These are phyloP conservation scores for Bombus ignitus DNA, from an alignment of 1,140 invertebrate genomes.

Conservation along the genomic window DNA sequence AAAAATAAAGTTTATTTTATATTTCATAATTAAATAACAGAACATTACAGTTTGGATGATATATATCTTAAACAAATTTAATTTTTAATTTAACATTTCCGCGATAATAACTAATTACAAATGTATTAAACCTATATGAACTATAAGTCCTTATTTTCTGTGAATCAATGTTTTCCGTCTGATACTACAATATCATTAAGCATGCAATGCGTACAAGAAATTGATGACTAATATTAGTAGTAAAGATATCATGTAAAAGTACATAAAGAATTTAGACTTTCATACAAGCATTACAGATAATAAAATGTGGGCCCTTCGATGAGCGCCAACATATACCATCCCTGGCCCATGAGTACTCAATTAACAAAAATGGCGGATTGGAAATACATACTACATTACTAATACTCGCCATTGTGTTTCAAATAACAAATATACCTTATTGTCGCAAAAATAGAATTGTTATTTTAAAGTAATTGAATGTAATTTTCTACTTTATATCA, in stretches of 20 bases:
- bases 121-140: not conserved
- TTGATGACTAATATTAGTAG: not conserved
- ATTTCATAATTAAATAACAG: slow-evolving; percentile 1
- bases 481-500: not conserved
- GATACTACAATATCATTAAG: not conserved
- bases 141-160: not conserved
- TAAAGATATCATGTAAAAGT: too few species aligned
- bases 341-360: slow-evolving; percentile 56
- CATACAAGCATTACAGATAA: not conserved
- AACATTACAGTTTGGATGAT: not conserved
- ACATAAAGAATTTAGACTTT: not conserved
- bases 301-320: slow-evolving; percentile 34
- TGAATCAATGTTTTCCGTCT: slow-evolving; percentile 9
- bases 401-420: slow-evolving; percentile 13
- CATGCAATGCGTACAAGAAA: not conserved
- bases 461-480: not conserved
- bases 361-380: slow-evolving; percentile 48
- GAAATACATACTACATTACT: not conserved
- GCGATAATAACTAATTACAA: too few species aligned
- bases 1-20: not conserved
- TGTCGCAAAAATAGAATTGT: not conserved
- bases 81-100: slow-evolving; percentile 1
- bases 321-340: slow-evolving; percentile 7
- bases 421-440: not conserved
- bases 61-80: too few species aligned